A percentile compares a stretch with the other conserved stretches of the same genome.
These are phyloP conservation scores for Larimichthys polyactis DNA, from an alignment of 2,113 vertebrate genomes.

Conservation along the genomic window DNA sequence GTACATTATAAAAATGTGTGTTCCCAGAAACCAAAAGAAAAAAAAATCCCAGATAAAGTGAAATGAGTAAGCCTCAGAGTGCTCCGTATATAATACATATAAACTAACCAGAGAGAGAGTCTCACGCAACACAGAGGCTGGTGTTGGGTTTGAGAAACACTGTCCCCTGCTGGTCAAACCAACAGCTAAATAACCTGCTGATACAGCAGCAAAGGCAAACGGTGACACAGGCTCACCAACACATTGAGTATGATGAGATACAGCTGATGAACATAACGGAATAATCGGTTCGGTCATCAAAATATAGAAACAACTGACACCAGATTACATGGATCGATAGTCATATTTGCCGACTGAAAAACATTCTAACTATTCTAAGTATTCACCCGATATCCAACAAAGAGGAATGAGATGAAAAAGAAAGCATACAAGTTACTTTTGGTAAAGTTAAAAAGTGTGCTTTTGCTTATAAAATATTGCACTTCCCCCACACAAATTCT, in stretches of 20 bases:
- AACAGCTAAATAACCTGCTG: slow-evolving; percentile 70
- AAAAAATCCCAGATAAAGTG: slow-evolving; percentile 25
- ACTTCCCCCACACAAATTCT: slow-evolving; percentile 70
- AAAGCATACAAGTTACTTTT: slow-evolving; percentile 41
- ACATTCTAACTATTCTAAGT: slow-evolving; percentile 17
- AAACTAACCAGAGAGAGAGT: slow-evolving; percentile 19
- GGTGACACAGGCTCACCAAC: slow-evolving; percentile 42
- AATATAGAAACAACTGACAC: slow-evolving; percentile 1
- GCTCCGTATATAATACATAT: slow-evolving; percentile 19
- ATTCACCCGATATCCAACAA: slow-evolving; percentile 23
- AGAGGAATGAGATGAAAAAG: slow-evolving; percentile 16
- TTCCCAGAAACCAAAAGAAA: slow-evolving; percentile 27
- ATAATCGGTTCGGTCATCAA: neutral
- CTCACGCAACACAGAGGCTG: slow-evolving; percentile 6
- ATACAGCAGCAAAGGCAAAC: slow-evolving; percentile 75
- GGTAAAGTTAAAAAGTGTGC: slow-evolving; percentile 49
- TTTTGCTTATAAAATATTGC: slow-evolving; percentile 79
- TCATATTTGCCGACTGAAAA: slow-evolving; percentile 26
- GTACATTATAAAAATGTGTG: slow-evolving; percentile 33
- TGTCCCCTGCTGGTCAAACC: slow-evolving; percentile 78
- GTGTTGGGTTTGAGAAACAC: slow-evolving; percentile 63
- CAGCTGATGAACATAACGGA: slow-evolving; percentile 11
- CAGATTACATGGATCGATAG: neutral
- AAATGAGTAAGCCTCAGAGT: slow-evolving; percentile 57
- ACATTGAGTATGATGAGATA: slow-evolving; percentile 24